phyloP scores from a whole-genome alignment of 2,113 vertebrate genomes.

The Rhinoptilus africanus region DNA sequence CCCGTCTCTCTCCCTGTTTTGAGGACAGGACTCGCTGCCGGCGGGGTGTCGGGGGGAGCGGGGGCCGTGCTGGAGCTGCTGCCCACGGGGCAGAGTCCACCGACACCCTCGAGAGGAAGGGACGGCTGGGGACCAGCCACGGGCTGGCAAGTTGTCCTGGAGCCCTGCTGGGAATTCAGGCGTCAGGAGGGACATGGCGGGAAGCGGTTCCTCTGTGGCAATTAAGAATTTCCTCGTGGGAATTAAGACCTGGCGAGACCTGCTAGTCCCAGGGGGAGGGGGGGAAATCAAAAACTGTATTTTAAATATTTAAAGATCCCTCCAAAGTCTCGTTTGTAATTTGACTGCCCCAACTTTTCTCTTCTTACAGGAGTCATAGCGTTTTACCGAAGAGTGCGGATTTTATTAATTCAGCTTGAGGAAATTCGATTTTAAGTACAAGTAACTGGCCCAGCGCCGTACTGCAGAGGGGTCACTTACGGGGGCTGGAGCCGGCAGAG shows the following conservation, averaged over 20 bases:
- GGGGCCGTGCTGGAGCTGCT: background rate
- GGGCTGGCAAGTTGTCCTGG: background rate
- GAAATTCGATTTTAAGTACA: background rate
- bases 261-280: background rate
- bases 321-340: background rate
- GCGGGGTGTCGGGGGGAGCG: fast-evolving
- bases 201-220: background rate
- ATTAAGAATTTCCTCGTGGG: background rate
- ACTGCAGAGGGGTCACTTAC: background rate
- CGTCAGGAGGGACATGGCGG: background rate
- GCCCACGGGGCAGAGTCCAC: fast-evolving
- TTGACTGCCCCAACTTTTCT: background rate
- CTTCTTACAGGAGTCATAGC: background rate
- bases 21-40: background rate
- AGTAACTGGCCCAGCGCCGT: fast-evolving
- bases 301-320: background rate
- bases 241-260: background rate
- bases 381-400: background rate
- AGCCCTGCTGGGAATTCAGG: background rate
- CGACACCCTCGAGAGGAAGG: background rate
- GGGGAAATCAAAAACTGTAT: background rate
- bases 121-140: fast-evolving
- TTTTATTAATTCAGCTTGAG: background rate
- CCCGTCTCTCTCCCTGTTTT: fast-evolving
- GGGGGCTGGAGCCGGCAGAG: background rate